Conservation (phyloP, 2,113 vertebrate species). For the Zapornia atra region DNA sequence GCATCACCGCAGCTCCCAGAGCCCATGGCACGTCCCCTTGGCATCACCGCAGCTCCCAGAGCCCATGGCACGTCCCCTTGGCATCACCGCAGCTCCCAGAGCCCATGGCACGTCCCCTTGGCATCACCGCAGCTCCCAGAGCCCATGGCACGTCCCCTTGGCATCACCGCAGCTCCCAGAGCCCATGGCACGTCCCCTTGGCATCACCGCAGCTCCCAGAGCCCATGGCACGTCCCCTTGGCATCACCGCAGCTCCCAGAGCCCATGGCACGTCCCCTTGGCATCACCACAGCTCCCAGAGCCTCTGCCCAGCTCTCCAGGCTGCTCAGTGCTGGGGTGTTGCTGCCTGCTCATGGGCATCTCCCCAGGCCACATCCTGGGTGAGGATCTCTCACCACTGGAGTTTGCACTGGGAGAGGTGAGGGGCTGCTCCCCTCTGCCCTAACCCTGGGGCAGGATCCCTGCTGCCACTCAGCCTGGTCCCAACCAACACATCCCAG, state of each 20-base stretch:
- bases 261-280: neutral
- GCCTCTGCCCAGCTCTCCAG: neutral
- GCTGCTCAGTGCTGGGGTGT: neutral
- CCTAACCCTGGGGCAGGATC: neutral
- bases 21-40: neutral
- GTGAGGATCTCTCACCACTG: neutral
- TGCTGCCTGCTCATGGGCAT: neutral
- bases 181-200: no score
- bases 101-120: no score
- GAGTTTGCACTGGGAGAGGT: accelerated
- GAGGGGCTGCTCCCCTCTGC: no score
- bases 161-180: no score
- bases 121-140: no score
- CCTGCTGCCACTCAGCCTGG: accelerated
- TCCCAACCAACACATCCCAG: neutral
- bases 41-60: accelerated
- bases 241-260: neutral
- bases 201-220: no score
- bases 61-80: neutral
- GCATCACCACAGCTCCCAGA: accelerated
- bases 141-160: no score
- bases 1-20: neutral
- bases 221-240: no score
- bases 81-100: no score
- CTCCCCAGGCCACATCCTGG: accelerated